phyloP scores from a whole-genome alignment of 92 coral and sea anemone species.

The Nematostella vectensis region DNA sequence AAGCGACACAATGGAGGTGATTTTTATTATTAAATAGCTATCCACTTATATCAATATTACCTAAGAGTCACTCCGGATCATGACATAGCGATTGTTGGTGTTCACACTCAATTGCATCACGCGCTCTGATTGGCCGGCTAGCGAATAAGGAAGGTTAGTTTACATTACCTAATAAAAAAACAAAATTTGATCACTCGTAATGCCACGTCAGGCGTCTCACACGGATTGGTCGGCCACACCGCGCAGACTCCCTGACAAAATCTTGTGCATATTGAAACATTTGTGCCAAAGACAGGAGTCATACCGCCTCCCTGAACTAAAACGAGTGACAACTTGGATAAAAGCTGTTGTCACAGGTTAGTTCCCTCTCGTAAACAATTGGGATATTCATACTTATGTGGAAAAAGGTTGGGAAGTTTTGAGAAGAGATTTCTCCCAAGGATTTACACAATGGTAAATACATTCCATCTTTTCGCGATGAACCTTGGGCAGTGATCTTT shows the following conservation, averaged over 20 bases:
- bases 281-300: conserved; percentile 55
- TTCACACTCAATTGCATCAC: conserved; percentile 62
- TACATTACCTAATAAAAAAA: conserved; percentile 95
- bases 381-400: conserved; percentile 15
- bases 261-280: conserved; percentile 81
- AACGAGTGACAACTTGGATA: conserved; percentile 59
- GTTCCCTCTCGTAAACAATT: conserved; percentile 45
- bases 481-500: too few relatives aligned
- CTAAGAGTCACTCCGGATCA: conserved; percentile 93
- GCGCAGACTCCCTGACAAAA: conserved; percentile 66
- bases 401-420: conserved; percentile 7
- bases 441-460: conserved; percentile 19
- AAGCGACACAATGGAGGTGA: conserved; percentile 51
- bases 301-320: conserved; percentile 51
- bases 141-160: conserved; percentile 77
- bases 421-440: conserved; percentile 6
- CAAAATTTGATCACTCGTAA: conserved; percentile 89
- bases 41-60: conserved; percentile 98
- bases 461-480: conserved; percentile 20
- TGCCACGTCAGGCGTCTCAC: conserved; percentile 93
- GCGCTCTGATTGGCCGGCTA: conserved; percentile 62
- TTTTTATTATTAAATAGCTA: conserved; percentile 96
- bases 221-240: conserved; percentile 72
- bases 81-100: conserved; percentile 91
- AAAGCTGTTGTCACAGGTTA: conserved; percentile 90